Percentiles rank a stretch among this genome's conserved stretches.
phyloP scores from a whole-genome alignment of 23 tunicate genomes.

The Phallusia fumigata region DNA sequence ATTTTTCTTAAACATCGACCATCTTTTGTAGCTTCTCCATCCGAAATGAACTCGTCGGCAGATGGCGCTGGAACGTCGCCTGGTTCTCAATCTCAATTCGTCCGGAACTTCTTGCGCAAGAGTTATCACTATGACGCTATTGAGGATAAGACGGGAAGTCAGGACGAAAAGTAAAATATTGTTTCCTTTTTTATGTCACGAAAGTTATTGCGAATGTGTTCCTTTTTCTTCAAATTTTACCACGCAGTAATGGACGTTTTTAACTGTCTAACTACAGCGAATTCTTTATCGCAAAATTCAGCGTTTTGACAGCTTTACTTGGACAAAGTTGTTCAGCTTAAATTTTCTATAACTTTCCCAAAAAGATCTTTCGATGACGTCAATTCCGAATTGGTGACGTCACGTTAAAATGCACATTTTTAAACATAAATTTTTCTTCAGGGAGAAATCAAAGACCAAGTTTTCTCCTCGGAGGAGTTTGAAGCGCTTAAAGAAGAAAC shows the following conservation, averaged over 20 bases:
- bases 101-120: conserved; percentile 53
- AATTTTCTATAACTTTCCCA: too few relatives aligned
- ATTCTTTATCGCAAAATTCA: neutral
- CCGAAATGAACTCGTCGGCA: neutral
- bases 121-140: conserved; percentile 30
- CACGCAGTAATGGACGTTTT: neutral
- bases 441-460: conserved; percentile 6
- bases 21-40: neutral
- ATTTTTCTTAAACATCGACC: too few relatives aligned
- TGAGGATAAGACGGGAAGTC: conserved; percentile 19
- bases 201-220: neutral
- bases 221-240: too few relatives aligned
- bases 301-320: neutral
- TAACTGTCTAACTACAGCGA: neutral
- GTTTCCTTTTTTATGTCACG: neutral
- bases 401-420: too few relatives aligned
- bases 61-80: conserved; percentile 24
- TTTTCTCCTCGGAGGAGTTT: conserved; percentile 65
- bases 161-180: conserved; percentile 31
- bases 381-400: too few relatives aligned
- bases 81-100: conserved; percentile 36
- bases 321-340: too few relatives aligned
- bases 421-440: neutral
- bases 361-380: too few relatives aligned
- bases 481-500: conserved; percentile 29